Evolutionary conservation across 2,113 vertebrate genomes (phyloP), one percentile per base, ranked within the genome.

Genomic region (Hypomesus transpacificus): DNA sequence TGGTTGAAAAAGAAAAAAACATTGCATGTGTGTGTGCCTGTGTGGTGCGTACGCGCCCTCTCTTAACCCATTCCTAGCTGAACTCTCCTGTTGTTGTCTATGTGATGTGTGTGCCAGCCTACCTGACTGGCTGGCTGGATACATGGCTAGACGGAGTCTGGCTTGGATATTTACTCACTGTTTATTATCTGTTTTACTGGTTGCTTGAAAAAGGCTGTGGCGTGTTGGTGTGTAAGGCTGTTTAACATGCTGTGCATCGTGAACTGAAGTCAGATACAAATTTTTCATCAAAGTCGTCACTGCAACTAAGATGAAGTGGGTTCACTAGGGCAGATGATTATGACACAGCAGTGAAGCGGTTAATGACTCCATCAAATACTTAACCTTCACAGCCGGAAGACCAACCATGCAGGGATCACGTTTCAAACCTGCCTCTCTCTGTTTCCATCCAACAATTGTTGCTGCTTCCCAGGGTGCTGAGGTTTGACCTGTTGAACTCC

Each of bases 1-100:
- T 86, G 85, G 85, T 86, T 77, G 82, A 88, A 79, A 86, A 84
- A 84, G 24, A 65, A 77, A 82, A 80, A 75, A 83, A 75, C 82
- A 86, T 83, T 80, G 81, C 80, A 70, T 75, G 79, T 83, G 87
- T 85, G 83, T 76, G 85, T 71, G 80, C 84, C 87, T 88, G 85
- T 86, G 39, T 46, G 39, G 39, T 34, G 31, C 6, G 31, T n/a
- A n/a, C n/a, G n/a, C n/a, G 13, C 7, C 7, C 14, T 24, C 26
- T n/a, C 28, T 31, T 18, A 39, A 31, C 73, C 74, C 51, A 51
- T 70, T 75, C 76, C 76, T 68, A 58, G 71, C 66, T 54, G 58
- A 65, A 70, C 39, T 26, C 46, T 28, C 11, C 1, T 52, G 54
- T 59, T 51, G 61, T 18, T 54, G 69, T 66, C 24, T 62, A 62